phyloP scores from a whole-genome alignment of 1,140 invertebrate species.

The Camponotus pennsylvanicus region DNA sequence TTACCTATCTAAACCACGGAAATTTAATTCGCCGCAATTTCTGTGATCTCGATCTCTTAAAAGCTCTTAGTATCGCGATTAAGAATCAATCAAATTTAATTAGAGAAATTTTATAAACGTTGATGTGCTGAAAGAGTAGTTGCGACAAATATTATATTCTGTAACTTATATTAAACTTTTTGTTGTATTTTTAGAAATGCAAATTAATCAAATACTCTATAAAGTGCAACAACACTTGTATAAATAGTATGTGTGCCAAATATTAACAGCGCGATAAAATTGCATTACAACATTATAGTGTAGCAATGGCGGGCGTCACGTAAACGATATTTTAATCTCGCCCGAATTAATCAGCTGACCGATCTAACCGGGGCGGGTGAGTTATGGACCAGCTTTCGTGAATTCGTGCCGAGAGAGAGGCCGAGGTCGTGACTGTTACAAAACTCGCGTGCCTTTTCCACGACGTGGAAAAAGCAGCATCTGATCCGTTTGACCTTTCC shows the following conservation, averaged over 20 bases:
- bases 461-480: slow-evolving; percentile 45
- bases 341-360: slow-evolving; percentile 35
- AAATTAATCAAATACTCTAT: slow-evolving; percentile 30
- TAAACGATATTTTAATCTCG: slow-evolving; percentile 38
- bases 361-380: slow-evolving; percentile 20
- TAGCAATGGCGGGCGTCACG: slow-evolving; percentile 29
- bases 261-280: slow-evolving; percentile 36
- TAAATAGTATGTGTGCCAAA: not conserved
- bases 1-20: not conserved
- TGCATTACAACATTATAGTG: slow-evolving; percentile 19
- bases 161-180: not conserved
- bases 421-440: slow-evolving; percentile 48
- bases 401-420: slow-evolving; percentile 22
- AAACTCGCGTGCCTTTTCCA: slow-evolving; percentile 44
- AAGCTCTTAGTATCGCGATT: not conserved
- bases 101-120: not conserved
- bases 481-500: slow-evolving; percentile 12
- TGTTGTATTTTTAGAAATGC: not conserved
- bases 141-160: too few relatives aligned
- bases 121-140: not conserved
- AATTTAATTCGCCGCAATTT: slow-evolving; percentile 1
- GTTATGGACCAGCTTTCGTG: slow-evolving; percentile 42
- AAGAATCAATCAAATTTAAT: not conserved
- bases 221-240: not conserved
- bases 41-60: not conserved